A percentile compares a stretch with the other conserved stretches of the same genome.
Evolutionary conservation across 2,113 vertebrate genomes (phyloP).

Genomic region (Proteles cristata): DNA sequence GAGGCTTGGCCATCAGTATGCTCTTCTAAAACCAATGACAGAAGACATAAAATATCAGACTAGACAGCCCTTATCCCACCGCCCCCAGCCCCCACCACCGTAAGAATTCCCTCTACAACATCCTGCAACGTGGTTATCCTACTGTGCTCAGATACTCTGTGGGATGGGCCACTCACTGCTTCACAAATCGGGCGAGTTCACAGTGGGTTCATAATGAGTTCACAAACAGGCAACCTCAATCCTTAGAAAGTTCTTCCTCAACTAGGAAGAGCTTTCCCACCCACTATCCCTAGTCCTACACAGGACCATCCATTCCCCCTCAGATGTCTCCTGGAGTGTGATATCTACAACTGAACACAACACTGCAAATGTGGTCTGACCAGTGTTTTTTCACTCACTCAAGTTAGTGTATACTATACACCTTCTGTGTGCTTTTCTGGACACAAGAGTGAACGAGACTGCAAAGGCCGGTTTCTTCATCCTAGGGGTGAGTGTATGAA

Average conservation of each 20-base stretch:
- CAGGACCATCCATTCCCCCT: not conserved
- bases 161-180: not conserved
- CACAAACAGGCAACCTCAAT: not conserved
- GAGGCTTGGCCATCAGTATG: not conserved
- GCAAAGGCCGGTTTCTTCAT: not conserved
- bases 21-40: not conserved
- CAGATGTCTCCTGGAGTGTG: not conserved
- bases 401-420: accelerated
- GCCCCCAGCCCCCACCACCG: too few relatives aligned
- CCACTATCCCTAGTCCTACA: not conserved
- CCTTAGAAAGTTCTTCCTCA: not conserved
- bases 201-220: too few relatives aligned
- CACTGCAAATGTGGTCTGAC: not conserved
- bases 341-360: not conserved
- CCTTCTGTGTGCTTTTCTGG: not conserved
- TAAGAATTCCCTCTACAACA: not conserved
- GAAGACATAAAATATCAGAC: not conserved
- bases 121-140: too few relatives aligned
- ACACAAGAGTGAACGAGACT: not conserved
- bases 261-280: not conserved
- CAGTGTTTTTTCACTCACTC: not conserved
- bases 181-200: not conserved
- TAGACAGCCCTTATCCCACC: not conserved
- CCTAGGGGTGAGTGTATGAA: not conserved
- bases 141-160: not conserved